Base-by-base conservation (phyloP, 2,797 vertebrate species). In the Malacoraja senta region DNA sequence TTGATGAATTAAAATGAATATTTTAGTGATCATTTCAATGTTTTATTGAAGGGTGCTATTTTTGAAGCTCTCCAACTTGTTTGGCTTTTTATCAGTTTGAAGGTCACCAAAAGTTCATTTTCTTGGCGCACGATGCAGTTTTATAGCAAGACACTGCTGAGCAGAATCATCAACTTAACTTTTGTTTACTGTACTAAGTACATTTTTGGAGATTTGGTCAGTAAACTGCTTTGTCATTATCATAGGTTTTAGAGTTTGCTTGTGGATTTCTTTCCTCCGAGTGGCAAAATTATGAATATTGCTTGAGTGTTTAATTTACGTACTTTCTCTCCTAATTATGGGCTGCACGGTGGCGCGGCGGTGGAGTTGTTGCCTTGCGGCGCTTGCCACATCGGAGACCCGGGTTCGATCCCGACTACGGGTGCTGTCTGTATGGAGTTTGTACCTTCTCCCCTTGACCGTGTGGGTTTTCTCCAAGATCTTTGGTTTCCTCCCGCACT, bases 261-360 rank as follows among this genome's bases (percentile, higher is more conserved):
- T 12, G 13, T 3, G 8, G 61, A 32, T 35, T 88, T 88, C 84
- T 35, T 88, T 68, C 63, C 84, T 88, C n/a, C 65, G 84, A 21
- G 15, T 68, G 63, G 17, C n/a, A 88, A 68, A 88, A 26, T 35
- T 10, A 24, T 35, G 63, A 92, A 29, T 76, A 17, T n/a, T 74
- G n/a, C 32, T 29, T 26, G 86, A 35, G n/a, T 12, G 9, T 21
- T 71, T 65, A 1, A 71, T 91, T 91, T 72, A 91, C 26, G 17
- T 53, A 91, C 93, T 93, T 94, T 91, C 96, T 93, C 95, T 93
- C 95, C 65, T 44, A 35, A 93, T 77, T 78, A 19, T 53, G 44
- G 44, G 44, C 44, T 4, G 44, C 44, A 53, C 44, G 44, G 4
- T 53, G 44, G 44, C 44, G 4, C 44, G 6, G 44, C 44, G 44